Percentiles rank a stretch among this genome's conserved stretches.
phyloP scores from a whole-genome alignment of 2,113 vertebrate genomes.

The Zeus faber region DNA sequence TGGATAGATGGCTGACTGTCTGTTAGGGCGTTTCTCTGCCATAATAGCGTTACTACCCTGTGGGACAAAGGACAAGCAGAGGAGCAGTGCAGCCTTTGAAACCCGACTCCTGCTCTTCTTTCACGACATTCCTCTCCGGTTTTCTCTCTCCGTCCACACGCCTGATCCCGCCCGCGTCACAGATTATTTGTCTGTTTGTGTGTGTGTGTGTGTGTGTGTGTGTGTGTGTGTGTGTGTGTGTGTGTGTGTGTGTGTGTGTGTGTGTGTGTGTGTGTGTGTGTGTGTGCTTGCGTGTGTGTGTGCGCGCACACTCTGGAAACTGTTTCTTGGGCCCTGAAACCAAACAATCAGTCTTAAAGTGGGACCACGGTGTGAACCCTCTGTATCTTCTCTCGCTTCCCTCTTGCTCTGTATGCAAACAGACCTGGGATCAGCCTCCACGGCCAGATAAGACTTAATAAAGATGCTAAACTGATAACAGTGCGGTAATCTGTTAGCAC shows the following conservation, averaged over 20 bases:
- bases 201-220: not conserved
- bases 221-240: not conserved
- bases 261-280: not conserved
- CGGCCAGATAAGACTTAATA: slow-evolving; percentile 49
- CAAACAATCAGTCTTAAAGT: slow-evolving; percentile 40
- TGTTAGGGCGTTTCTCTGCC: slow-evolving; percentile 43
- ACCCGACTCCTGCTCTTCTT: slow-evolving; percentile 34
- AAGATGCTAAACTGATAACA: slow-evolving; percentile 58
- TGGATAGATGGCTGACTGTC: slow-evolving; percentile 19
- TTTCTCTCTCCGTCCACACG: slow-evolving; percentile 13
- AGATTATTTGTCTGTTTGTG: not conserved
- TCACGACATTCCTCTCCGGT: slow-evolving; percentile 7
- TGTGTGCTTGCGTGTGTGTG: not conserved
- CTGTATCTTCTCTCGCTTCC: slow-evolving; percentile 6
- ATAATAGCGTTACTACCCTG: slow-evolving; percentile 58
- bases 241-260: slow-evolving; percentile 3
- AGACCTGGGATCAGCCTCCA: slow-evolving; percentile 38
- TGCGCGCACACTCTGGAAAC: not conserved
- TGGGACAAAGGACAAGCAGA: slow-evolving; percentile 52
- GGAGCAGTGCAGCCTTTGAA: slow-evolving; percentile 50
- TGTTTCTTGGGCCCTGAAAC: not conserved
- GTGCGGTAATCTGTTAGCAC: slow-evolving; percentile 42
- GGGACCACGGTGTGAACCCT: slow-evolving; percentile 22
- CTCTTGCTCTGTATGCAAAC: slow-evolving; percentile 55
- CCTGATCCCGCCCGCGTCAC: not conserved